These are phyloP conservation scores for Myioborus miniatus DNA, from an alignment of 2,797 vertebrate species.

Conservation along the genomic window DNA sequence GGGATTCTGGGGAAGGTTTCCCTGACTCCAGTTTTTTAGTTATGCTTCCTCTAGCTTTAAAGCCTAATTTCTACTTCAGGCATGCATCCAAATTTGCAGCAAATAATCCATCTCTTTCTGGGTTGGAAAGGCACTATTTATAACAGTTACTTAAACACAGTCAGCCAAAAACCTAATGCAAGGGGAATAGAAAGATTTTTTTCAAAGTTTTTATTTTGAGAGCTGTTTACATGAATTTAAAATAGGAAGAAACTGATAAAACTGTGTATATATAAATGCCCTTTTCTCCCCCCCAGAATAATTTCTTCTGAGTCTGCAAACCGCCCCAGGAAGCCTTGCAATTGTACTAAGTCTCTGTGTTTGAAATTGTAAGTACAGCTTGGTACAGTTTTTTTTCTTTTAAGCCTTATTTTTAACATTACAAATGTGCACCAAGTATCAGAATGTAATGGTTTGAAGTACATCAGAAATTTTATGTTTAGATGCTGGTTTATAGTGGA, in stretches of 20 bases:
- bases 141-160: not conserved
- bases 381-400: not conserved
- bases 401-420: not conserved
- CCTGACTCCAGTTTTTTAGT: not conserved
- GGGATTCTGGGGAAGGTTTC: not conserved
- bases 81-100: not conserved
- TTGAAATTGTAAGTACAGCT: conserved; percentile 92
- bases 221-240: not conserved
- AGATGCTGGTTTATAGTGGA: not conserved
- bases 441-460: not conserved
- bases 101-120: not conserved
- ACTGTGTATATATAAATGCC: not conserved
- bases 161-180: not conserved
- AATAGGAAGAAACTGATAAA: not conserved
- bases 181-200: not conserved
- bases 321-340: conserved; percentile 95
- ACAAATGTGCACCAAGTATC: not conserved
- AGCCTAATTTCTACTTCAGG: not conserved
- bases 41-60: not conserved
- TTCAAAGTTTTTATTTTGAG: not conserved
- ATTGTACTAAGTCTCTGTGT: conserved; percentile 98
- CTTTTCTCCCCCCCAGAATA: conserved; percentile 62
- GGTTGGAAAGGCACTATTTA: not conserved
- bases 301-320: conserved; percentile 87
- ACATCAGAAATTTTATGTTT: not conserved